Evolutionary conservation across 2,113 vertebrate species (phyloP).

Genomic region (Pygoscelis adeliae): DNA sequence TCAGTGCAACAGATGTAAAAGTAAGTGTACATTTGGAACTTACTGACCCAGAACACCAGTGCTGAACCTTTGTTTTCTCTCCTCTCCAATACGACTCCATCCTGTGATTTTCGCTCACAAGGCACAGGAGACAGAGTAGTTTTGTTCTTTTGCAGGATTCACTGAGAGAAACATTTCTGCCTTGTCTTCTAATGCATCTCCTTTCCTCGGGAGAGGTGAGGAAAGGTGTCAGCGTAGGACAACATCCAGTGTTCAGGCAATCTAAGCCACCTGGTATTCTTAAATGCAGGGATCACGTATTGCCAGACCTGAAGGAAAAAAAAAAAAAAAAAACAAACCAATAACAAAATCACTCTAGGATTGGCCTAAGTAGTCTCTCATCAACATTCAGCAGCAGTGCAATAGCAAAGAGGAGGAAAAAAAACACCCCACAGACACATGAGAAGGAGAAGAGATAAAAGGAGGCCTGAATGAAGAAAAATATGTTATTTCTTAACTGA

Average conservation of each 20-base stretch:
- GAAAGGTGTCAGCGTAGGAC: neutral
- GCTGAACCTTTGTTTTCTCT: constrained; percentile 1
- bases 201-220: neutral
- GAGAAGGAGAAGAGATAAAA: constrained; percentile 38
- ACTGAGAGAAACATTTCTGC: neutral
- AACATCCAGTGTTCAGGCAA: neutral
- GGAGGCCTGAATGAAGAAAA: constrained; percentile 32
- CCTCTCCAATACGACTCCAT: neutral
- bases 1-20: constrained; percentile 50
- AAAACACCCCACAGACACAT: neutral
- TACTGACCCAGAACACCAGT: constrained; percentile 16
- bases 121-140: neutral
- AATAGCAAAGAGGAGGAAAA: neutral
- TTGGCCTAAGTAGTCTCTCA: neutral
- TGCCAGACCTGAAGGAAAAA: neutral
- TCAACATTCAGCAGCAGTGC: constrained; percentile 15
- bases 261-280: neutral
- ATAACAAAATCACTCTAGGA: neutral
- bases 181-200: neutral
- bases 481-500: constrained; percentile 39
- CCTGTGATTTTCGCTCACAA: neutral
- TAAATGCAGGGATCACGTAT: neutral
- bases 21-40: constrained; percentile 28
- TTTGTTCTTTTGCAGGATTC: neutral
- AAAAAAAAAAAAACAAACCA: neutral